Conservation (phyloP, 2,797 vertebrate species). For the Falco naumanni region DNA sequence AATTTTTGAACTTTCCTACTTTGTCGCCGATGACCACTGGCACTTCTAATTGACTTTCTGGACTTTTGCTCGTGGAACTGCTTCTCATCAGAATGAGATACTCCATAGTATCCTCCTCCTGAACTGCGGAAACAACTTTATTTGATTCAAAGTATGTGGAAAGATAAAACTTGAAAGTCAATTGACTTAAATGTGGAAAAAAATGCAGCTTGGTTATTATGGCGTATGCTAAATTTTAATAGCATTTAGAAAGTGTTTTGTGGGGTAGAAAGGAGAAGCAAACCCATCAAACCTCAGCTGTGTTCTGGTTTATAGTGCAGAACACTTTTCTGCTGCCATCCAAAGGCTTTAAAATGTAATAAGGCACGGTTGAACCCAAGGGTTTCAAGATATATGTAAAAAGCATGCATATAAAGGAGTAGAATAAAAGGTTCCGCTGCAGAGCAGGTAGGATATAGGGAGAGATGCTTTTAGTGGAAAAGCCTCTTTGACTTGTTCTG, state of each 20-base stretch:
- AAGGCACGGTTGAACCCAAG: constrained; percentile 70
- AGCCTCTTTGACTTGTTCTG: neutral
- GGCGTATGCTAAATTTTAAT: constrained; percentile 80
- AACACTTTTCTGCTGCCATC: constrained; percentile 77
- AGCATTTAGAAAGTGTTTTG: constrained; percentile 80
- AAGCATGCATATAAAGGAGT: neutral
- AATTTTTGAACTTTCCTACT: neutral
- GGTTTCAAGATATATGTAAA: constrained; percentile 63
- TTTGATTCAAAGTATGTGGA: constrained; percentile 53
- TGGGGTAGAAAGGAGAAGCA: constrained; percentile 78
- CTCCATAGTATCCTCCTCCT: neutral
- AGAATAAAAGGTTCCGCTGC: constrained; percentile 41
- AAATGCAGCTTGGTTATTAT: constrained; percentile 75
- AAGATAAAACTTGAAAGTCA: constrained; percentile 77
- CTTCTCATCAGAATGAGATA: neutral
- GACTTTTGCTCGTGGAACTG: neutral
- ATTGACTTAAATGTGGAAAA: constrained; percentile 73
- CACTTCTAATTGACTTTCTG: neutral
- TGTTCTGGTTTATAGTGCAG: constrained; percentile 79
- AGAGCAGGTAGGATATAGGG: constrained; percentile 26
- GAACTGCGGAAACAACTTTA: constrained; percentile 46
- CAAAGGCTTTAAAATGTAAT: constrained; percentile 77
- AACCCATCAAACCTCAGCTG: constrained; percentile 77
- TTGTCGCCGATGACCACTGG: neutral
- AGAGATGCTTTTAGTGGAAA: constrained; percentile 21